Conservation (phyloP, 2,888 invertebrate species). For the Aleiodes leptofemur region DNA sequence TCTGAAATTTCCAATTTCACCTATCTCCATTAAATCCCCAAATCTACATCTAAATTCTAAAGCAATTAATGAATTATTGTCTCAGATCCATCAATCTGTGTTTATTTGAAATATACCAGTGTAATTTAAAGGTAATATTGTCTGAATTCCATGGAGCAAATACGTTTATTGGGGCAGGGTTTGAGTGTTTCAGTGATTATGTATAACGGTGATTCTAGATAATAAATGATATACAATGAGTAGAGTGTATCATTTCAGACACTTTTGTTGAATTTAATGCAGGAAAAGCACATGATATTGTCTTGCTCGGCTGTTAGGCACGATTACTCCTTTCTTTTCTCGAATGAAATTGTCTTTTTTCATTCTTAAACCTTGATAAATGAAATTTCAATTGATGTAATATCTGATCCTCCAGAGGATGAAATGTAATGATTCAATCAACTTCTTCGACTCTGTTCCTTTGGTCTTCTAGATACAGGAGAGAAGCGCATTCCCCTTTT, state of each 20-base stretch:
- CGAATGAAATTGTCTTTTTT: too few relatives aligned
- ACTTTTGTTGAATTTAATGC: too few relatives aligned
- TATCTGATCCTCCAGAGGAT: not conserved
- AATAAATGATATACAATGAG: too few relatives aligned
- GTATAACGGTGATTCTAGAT: too few relatives aligned
- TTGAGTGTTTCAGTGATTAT: too few relatives aligned
- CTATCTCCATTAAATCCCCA: slow-evolving; percentile 8
- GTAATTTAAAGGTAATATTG: not conserved
- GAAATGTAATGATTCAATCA: not conserved
- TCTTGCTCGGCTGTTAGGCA: not conserved
- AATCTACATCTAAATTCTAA: not conserved
- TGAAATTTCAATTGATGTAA: not conserved
- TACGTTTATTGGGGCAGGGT: too few relatives aligned
- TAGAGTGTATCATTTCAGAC: too few relatives aligned
- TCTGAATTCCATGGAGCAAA: too few relatives aligned
- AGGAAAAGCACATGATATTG: not conserved
- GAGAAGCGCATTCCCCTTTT: not conserved
- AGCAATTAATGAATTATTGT: slow-evolving; percentile 14
- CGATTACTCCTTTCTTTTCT: too few relatives aligned
- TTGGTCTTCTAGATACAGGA: not conserved
- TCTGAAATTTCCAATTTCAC: slow-evolving; percentile 22
- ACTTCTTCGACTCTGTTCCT: not conserved
- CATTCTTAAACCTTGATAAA: slow-evolving; percentile 13
- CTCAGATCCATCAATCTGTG: not conserved
- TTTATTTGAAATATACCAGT: not conserved